These are phyloP conservation scores for Elachura formosa DNA, from an alignment of 2,113 vertebrate species.

Conservation along the genomic window DNA sequence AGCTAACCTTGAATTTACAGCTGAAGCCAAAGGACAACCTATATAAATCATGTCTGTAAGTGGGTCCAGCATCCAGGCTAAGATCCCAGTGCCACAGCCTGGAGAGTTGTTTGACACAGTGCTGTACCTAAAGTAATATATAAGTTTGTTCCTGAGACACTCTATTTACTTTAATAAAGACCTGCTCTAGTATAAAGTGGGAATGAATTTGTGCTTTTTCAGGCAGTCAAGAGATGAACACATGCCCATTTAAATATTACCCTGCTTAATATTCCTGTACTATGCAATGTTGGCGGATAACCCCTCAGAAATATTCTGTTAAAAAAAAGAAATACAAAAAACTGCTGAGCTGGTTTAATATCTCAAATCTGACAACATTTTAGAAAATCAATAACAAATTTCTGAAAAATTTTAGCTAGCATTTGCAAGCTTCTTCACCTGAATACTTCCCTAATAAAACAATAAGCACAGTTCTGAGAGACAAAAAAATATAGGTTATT, in stretches of 20 bases:
- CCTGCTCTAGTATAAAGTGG: not conserved
- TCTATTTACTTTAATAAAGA: not conserved
- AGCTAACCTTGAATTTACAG: not conserved
- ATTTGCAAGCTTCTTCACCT: not conserved
- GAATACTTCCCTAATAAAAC: not conserved
- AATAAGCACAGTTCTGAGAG: not conserved
- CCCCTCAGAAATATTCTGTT: not conserved
- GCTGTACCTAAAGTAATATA: not conserved
- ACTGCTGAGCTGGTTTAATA: not conserved
- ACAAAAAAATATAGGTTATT: constrained; percentile 30
- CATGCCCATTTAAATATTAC: not conserved
- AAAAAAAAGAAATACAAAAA: not conserved
- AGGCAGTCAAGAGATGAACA: not conserved
- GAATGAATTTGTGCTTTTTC: not conserved
- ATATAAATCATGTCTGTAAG: not conserved
- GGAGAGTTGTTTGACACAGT: not conserved
- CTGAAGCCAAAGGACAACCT: not conserved
- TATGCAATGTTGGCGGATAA: not conserved
- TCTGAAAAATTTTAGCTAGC: not conserved
- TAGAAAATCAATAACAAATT: not conserved
- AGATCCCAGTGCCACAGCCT: not conserved
- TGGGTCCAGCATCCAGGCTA: not conserved
- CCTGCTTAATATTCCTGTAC: not conserved
- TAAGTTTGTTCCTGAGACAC: not conserved
- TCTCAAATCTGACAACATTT: not conserved